Conservation (phyloP, 1,140 invertebrate genomes). For the Teleopsis dalmanni region DNA sequence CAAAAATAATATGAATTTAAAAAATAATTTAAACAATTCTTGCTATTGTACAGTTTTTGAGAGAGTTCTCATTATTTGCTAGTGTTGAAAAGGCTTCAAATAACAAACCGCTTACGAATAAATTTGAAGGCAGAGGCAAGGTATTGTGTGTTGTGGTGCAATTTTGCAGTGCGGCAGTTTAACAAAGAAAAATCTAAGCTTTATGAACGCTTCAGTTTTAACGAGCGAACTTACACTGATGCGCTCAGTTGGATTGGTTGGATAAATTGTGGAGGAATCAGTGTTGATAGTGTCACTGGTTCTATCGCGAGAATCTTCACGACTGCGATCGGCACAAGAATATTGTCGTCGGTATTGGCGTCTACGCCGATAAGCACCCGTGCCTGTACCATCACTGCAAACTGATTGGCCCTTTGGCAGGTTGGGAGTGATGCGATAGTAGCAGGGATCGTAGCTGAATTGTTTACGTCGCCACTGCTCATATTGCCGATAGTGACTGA, state of each 20-base stretch:
- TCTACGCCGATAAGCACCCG: constrained; percentile 26
- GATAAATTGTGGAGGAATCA: constrained; percentile 32
- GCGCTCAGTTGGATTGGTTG: constrained; percentile 31
- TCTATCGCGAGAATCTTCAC: constrained; percentile 39
- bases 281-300: constrained; percentile 38
- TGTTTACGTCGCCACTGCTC: constrained; percentile 41
- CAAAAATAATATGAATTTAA: too few relatives aligned
- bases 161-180: too few relatives aligned
- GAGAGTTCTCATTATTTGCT: too few relatives aligned
- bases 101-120: too few relatives aligned
- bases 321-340: constrained; percentile 37
- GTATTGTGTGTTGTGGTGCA: too few relatives aligned
- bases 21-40: too few relatives aligned
- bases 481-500: constrained; percentile 41
- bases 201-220: too few relatives aligned
- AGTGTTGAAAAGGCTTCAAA: too few relatives aligned
- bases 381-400: constrained; percentile 20
- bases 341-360: constrained; percentile 39
- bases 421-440: constrained; percentile 40
- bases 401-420: constrained; percentile 30
- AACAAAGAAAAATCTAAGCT: too few relatives aligned
- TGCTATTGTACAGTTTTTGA: too few relatives aligned
- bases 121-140: too few relatives aligned
- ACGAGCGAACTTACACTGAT: constrained; percentile 39
- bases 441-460: constrained; percentile 42